A percentile compares a stretch with the other conserved stretches of the same genome.
phyloP scores from a whole-genome alignment of 2,888 invertebrate genomes.

The Spicauda simplicius region DNA sequence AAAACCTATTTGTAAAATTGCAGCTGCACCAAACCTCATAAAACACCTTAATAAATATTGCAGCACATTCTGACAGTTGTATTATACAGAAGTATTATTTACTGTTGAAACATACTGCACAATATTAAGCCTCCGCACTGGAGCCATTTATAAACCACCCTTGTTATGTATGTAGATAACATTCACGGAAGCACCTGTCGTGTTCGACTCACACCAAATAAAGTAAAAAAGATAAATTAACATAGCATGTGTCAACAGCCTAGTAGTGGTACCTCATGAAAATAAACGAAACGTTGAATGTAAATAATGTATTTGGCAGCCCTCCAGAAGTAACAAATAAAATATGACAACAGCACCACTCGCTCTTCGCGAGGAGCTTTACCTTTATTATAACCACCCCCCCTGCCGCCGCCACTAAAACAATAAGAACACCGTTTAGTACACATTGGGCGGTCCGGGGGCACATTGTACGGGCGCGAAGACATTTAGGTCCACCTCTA shows the following conservation, averaged over 20 bases:
- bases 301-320: conserved; percentile 72
- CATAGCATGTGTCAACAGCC: conserved; percentile 59
- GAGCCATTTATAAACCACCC: too few species aligned
- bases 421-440: conserved; percentile 93
- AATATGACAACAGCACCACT: conserved; percentile 90
- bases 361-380: conserved; percentile 92
- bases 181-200: not conserved
- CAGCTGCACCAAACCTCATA: not conserved
- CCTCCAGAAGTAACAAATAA: conserved; percentile 76
- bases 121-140: not conserved
- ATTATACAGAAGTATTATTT: not conserved
- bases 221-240: not conserved
- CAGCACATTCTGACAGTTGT: too few species aligned
- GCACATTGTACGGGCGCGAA: conserved; percentile 83
- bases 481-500: conserved; percentile 81
- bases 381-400: conserved; percentile 98
- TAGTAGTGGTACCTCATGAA: conserved; percentile 47
- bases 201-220: not conserved
- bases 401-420: conserved; percentile 97
- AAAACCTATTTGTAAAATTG: not conserved
- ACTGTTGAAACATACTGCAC: not conserved
- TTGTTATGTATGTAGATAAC: not conserved
- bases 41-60: not conserved
- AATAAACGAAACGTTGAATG: conserved; percentile 22
- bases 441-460: conserved; percentile 86